phyloP scores from a whole-genome alignment of 1,140 invertebrate species.

The Caenorhabditis inopinata region DNA sequence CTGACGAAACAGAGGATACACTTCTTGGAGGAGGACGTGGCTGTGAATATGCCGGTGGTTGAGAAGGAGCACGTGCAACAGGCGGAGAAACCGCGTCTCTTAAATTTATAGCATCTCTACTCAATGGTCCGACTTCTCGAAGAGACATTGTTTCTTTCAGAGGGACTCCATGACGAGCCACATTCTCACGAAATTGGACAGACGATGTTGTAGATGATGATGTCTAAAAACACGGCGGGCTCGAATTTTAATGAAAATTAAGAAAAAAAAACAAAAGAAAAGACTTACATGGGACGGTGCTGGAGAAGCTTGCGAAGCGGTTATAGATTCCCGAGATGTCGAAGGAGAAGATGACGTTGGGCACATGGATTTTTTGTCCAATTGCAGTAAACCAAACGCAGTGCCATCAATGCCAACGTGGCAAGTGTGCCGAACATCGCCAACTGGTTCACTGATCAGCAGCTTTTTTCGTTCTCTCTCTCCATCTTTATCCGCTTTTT shows the following conservation, averaged over 20 bases:
- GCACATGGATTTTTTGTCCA: constrained; percentile 38
- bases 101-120: not conserved
- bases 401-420: constrained; percentile 94
- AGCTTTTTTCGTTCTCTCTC: constrained; percentile 69
- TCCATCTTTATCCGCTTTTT: constrained; percentile 72
- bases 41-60: constrained; percentile 9
- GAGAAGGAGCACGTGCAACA: not conserved
- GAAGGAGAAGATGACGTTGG: constrained; percentile 4
- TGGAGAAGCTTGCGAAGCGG: not conserved
- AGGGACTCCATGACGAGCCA: constrained; percentile 16
- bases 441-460: constrained; percentile 91
- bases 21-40: constrained; percentile 1
- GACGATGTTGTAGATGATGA: not conserved
- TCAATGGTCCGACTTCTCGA: constrained; percentile 24
- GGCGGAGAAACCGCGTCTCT: not conserved
- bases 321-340: not conserved
- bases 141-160: constrained; percentile 40
- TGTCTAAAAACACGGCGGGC: not conserved
- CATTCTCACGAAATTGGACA: not conserved
- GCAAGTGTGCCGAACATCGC: constrained; percentile 91
- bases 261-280: not conserved
- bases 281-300: not conserved
- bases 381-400: constrained; percentile 76
- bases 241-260: not conserved
- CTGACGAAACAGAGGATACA: not conserved